Evolutionary conservation across 2,797 vertebrate genomes (phyloP).

Genomic region (Loris lydekkerianus): DNA sequence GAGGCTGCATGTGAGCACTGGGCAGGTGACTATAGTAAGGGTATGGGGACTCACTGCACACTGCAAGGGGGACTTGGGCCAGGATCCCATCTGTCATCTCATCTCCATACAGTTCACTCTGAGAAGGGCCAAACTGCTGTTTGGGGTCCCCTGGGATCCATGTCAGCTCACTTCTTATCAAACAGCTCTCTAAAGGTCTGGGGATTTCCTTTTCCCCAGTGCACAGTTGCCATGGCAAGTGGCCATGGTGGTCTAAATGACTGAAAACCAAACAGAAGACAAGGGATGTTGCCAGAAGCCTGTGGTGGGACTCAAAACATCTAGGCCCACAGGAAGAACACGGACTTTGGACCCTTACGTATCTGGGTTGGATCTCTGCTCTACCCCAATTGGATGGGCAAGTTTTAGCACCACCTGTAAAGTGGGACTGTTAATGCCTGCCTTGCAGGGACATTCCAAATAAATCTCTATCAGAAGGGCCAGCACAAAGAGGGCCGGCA

Average conservation of each 20-base stretch:
- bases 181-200: not conserved
- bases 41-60: not conserved
- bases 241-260: not conserved
- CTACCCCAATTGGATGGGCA: not conserved
- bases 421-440: not conserved
- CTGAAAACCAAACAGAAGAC: slow-evolving; percentile 13
- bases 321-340: slow-evolving; percentile 17
- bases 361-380: not conserved
- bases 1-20: not conserved
- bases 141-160: not conserved
- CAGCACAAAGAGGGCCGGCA: not conserved
- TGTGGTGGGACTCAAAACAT: not conserved
- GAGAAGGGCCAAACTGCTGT: not conserved
- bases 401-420: not conserved
- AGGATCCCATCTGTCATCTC: not conserved
- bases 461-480: not conserved
- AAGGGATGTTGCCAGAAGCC: not conserved
- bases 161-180: not conserved
- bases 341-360: not conserved
- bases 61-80: not conserved
- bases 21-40: not conserved
- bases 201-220: not conserved
- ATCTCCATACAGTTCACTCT: not conserved
- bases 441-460: not conserved
- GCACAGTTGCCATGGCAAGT: not conserved